Conservation (phyloP, 2,888 invertebrate genomes). For the Folsomia candida region DNA sequence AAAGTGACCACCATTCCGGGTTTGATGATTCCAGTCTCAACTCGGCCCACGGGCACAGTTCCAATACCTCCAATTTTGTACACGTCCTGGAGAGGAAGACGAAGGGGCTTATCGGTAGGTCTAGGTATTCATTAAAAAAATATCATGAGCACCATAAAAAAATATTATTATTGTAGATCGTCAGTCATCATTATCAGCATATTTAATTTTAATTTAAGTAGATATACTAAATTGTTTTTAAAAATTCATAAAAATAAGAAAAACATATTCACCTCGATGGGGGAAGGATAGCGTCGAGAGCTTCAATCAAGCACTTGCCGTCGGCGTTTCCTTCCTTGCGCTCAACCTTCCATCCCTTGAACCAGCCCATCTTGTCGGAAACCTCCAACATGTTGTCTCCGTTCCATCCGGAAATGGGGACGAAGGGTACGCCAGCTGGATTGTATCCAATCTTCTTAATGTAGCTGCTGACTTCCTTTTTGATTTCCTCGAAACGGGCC, state of each 20-base stretch:
- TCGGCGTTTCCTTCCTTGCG: too few species aligned
- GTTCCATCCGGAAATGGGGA: conserved; percentile 99
- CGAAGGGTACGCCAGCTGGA: conserved; percentile 93
- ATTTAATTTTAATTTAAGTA: too few species aligned
- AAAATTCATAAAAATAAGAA: background rate
- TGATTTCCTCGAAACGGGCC: too few species aligned
- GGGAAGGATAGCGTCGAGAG: conserved; percentile 93
- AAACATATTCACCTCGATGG: conserved; percentile 71
- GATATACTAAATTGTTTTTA: too few species aligned
- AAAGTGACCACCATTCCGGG: conserved; percentile 96
- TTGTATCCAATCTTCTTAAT: conserved; percentile 99
- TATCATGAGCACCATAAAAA: background rate
- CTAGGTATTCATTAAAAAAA: conserved; percentile 30
- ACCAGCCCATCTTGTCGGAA: conserved; percentile 92
- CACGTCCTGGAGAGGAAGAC: conserved; percentile 98
- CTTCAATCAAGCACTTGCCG: too few species aligned
- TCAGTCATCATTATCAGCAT: background rate
- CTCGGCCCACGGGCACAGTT: conserved; percentile 99
- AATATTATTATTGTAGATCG: background rate
- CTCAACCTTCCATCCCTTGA: too few species aligned
- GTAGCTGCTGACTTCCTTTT: conserved; percentile 96
- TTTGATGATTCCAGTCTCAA: conserved; percentile 96
- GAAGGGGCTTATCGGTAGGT: conserved; percentile 95
- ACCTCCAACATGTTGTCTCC: too few species aligned
- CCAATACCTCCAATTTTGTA: conserved; percentile 99